Evolutionary conservation across 2,113 vertebrate genomes (phyloP).

Genomic region (Muntiacus muntjak): DNA sequence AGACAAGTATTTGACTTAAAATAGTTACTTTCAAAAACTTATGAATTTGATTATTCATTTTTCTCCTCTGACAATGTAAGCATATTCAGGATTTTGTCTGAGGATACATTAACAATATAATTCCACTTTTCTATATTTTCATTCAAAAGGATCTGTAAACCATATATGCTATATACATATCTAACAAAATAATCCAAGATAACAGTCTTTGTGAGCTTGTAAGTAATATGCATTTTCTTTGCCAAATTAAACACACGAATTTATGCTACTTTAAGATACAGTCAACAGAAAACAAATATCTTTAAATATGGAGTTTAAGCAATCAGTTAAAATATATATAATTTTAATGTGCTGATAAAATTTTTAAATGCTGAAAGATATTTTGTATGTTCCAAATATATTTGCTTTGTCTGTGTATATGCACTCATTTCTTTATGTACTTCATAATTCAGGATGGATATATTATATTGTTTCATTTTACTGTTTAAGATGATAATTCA

Average conservation of each 20-base stretch:
- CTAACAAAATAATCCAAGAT: neutral
- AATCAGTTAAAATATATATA: constrained; percentile 27
- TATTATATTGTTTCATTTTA: neutral
- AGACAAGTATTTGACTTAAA: neutral
- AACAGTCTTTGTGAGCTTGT: neutral
- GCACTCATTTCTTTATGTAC: neutral
- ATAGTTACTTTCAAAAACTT: neutral
- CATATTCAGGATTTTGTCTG: neutral
- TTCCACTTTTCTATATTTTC: neutral
- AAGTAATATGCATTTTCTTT: neutral
- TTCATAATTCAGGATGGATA: neutral
- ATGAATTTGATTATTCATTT: neutral
- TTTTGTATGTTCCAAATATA: neutral
- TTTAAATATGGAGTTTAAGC: neutral
- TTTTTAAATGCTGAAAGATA: neutral
- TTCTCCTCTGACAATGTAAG: neutral
- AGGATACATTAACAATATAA: neutral
- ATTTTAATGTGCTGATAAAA: neutral
- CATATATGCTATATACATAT: neutral
- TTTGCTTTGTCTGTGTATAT: neutral
- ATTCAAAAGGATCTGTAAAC: neutral
- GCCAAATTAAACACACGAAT: neutral
- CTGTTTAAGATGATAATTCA: neutral
- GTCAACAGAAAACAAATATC: neutral
- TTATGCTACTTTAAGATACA: neutral